phyloP scores from a whole-genome alignment of 2,888 invertebrate genomes.

The Epiperipatus broadwayi region DNA sequence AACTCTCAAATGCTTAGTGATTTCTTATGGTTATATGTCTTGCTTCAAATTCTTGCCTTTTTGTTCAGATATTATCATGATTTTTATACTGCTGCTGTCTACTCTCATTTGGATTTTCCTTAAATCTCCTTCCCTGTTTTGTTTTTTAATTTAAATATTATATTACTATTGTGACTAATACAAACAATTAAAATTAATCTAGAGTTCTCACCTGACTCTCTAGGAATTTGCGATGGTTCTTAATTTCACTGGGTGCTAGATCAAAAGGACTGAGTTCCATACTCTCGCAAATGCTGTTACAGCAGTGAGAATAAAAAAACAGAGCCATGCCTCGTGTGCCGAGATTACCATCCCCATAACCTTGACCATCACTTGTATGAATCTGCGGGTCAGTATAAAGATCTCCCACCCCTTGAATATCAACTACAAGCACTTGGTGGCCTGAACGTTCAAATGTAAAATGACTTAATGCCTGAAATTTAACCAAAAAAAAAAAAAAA shows the following conservation, averaged over 20 bases:
- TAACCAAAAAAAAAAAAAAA: constrained; percentile 10
- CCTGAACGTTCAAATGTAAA: constrained; percentile 40
- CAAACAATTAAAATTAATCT: no score
- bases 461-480: constrained; percentile 37
- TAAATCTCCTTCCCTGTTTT: no score
- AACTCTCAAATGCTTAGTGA: no score
- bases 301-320: constrained; percentile 38
- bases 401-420: constrained; percentile 39
- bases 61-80: no score
- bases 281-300: constrained; percentile 35
- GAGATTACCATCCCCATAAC: constrained; percentile 38
- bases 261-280: constrained; percentile 35
- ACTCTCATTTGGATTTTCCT: no score
- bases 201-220: no score
- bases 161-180: no score
- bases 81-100: no score
- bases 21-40: no score
- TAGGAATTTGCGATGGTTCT: no score
- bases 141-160: no score
- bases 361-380: constrained; percentile 33
- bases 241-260: constrained; percentile 28
- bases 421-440: constrained; percentile 38
- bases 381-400: constrained; percentile 40
- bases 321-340: constrained; percentile 38
- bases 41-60: no score